A percentile compares a stretch with the other conserved stretches of the same genome.
Evolutionary conservation across 1,140 invertebrate genomes (phyloP).

Genomic region (Meloidogyne exigua): DNA sequence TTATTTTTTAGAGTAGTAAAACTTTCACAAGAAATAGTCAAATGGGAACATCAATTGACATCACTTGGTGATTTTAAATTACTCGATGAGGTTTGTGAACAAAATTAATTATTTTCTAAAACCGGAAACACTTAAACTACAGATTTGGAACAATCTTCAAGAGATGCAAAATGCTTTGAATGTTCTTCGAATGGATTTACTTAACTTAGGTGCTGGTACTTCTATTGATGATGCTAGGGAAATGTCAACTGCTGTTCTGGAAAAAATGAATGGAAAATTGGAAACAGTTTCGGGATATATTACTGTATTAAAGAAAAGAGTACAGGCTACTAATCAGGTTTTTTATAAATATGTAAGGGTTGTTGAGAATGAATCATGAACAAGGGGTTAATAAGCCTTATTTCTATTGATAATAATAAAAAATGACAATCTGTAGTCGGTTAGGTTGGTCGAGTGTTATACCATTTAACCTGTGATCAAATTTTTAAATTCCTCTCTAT

Average conservation of each 20-base stretch:
- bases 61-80: conserved; percentile 19
- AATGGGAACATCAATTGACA: conserved; percentile 18
- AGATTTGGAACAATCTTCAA: conserved; percentile 17
- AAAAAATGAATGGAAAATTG: conserved; percentile 14
- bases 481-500: no score
- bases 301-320: conserved; percentile 7
- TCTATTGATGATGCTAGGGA: conserved; percentile 1
- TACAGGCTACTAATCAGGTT: conserved; percentile 20
- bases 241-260: conserved; percentile 15
- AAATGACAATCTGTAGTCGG: no score
- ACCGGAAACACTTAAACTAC: no score
- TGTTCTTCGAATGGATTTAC: conserved; percentile 20
- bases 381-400: no score
- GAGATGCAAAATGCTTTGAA: conserved; percentile 17
- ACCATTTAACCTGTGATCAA: no score
- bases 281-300: conserved; percentile 4
- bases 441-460: no score
- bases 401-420: no score
- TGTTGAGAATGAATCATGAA: no score
- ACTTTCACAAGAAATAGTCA: conserved; percentile 17
- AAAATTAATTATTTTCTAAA: no score
- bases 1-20: conserved; percentile 8
- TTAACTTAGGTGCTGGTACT: conserved; percentile 13
- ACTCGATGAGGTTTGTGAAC: no score
- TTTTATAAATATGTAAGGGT: background rate